Evolutionary conservation across 2,797 vertebrate genomes (phyloP), one percentile per base, ranked within the genome.

Genomic region (Eupleurogrammus muticus): DNA sequence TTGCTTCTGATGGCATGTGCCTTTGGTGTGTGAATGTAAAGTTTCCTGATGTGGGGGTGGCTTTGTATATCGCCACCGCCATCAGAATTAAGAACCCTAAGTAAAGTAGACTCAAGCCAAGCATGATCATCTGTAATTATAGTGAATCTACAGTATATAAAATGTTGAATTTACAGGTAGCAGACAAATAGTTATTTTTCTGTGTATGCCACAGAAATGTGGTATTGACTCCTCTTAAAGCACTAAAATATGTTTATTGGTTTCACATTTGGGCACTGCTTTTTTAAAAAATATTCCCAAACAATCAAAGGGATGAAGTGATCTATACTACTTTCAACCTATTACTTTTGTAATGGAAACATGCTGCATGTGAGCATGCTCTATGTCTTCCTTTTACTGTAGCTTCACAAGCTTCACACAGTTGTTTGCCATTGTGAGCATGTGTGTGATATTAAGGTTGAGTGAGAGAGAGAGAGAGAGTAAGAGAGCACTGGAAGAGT

Each of bases 381-480:
- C 57, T 76, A 78, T 28, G 34, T 11, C 53, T 76, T 77, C 66
- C 58, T 64, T 85, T 84, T 52, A 58, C 63, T 77, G 66, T 72
- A 56, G 54, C 74, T 59, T 61, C 76, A 68, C 40, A 51, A 75
- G 61, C 67, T 50, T 48, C 44, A 48, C 34, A 58, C 91, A 92
- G 91, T 87, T 90, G 90, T 82, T 82, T 85, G 82, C 76, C 73
- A 85, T 87, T 86, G 87, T 77, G 75, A 70, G 73, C 51, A 36
- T 77, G 63, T 76, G 70, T 71, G 84, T 51, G 76, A 81, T 81
- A 81, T 63, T 49, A 50, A 61, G 74, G 61, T 36, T 44, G 40
- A 44, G 16, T 17, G 40, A 47, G 34, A 76, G 66, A 73, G 55
- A 24, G 40, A 35, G 63, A 58, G 40, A 62, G 65, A 75, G 79